phyloP scores from a whole-genome alignment of 2,113 vertebrate species.

The Desmodus rotundus region DNA sequence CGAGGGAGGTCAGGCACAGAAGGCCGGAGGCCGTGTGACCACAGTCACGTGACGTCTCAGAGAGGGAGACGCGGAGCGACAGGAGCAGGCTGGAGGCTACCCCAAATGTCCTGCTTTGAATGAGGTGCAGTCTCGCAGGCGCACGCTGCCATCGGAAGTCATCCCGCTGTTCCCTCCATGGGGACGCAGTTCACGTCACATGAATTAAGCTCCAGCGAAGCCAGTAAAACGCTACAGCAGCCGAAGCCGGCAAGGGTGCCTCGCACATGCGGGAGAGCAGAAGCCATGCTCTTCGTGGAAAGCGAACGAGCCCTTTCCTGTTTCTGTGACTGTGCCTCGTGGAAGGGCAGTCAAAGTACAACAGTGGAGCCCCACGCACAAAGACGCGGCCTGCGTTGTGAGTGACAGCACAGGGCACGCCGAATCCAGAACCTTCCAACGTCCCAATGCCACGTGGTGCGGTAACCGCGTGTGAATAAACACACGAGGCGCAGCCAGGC shows the following conservation, averaged over 20 bases:
- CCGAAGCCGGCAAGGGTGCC: neutral
- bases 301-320: no score
- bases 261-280: rapidly evolving
- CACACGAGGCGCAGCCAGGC: neutral
- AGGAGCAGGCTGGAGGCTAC: no score
- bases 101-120: no score
- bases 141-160: rapidly evolving
- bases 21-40: rapidly evolving
- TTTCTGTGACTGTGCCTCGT: neutral
- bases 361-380: neutral
- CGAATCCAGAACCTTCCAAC: neutral
- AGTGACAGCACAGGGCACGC: neutral
- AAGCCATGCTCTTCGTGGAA: neutral
- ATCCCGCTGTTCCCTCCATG: rapidly evolving
- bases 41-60: neutral
- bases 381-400: no score
- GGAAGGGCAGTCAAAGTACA: neutral
- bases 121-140: neutral
- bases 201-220: neutral
- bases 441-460: neutral
- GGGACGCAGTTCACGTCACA: rapidly evolving
- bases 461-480: neutral
- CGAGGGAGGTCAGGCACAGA: neutral
- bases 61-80: neutral
- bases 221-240: rapidly evolving